phyloP scores from a whole-genome alignment of 2,888 invertebrate species.

The Ommatoiulus sabulosus region DNA sequence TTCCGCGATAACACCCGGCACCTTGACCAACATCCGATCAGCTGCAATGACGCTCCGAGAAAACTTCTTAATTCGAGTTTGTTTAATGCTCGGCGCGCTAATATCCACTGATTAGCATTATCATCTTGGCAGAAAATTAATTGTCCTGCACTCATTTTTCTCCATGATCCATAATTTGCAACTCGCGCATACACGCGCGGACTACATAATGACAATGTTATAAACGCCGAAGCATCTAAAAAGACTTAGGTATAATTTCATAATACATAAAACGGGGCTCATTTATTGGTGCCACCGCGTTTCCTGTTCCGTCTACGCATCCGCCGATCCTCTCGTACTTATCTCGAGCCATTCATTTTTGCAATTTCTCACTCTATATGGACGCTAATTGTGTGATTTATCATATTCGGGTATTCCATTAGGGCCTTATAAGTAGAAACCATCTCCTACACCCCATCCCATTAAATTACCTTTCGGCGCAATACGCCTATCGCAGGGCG shows the following conservation, averaged over 20 bases:
- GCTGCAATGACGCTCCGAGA: not conserved
- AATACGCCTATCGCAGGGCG: not conserved
- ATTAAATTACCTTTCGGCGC: conserved; percentile 28
- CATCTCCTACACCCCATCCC: not conserved
- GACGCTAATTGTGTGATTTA: conserved; percentile 48
- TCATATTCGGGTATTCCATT: conserved; percentile 46
- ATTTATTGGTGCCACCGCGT: conserved; percentile 35
- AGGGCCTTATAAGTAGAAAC: not conserved
- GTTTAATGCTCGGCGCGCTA: conserved; percentile 37
- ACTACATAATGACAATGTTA: conserved; percentile 10
- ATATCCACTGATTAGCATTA: conserved; percentile 44
- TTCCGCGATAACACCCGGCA: not conserved
- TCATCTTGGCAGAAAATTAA: conserved; percentile 41
- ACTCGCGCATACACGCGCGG: not conserved
- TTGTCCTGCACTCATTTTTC: conserved; percentile 38
- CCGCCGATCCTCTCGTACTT: not conserved
- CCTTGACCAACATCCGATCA: conserved; percentile 2
- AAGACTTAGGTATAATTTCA: conserved; percentile 11
- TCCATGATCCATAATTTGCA: conserved; percentile 23
- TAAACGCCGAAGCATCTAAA: not conserved
- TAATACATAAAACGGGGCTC: conserved; percentile 41
- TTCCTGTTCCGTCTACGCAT: conserved; percentile 20
- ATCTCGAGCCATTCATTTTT: conserved; percentile 35
- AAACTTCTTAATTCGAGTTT: conserved; percentile 41
- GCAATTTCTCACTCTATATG: conserved; percentile 22